Evolutionary conservation across 2,113 vertebrate species (phyloP).

Genomic region (Edolisoma coerulescens): DNA sequence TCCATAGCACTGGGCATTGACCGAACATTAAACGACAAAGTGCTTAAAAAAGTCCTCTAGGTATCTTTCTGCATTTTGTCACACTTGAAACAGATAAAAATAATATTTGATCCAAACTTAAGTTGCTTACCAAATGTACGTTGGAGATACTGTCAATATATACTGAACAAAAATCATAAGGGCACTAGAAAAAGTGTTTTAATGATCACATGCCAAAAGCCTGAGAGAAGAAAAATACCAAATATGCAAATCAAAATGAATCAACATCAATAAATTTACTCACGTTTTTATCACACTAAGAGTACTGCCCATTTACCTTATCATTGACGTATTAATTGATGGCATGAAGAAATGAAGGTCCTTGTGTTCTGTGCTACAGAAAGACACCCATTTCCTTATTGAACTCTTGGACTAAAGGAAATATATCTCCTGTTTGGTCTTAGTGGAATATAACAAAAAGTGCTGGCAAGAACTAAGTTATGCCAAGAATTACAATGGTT

Average conservation of each 20-base stretch:
- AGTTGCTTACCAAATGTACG: neutral
- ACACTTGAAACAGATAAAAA: neutral
- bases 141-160: neutral
- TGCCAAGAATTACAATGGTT: neutral
- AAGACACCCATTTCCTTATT: neutral
- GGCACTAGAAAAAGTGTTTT: neutral
- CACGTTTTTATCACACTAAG: neutral
- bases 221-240: neutral
- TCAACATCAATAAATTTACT: neutral
- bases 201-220: neutral
- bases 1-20: neutral
- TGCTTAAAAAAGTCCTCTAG: neutral
- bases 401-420: neutral
- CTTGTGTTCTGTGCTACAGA: neutral
- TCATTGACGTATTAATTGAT: neutral
- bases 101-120: neutral
- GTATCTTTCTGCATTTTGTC: neutral
- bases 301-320: neutral
- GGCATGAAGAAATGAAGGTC: neutral
- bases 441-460: neutral
- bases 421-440: constrained; percentile 16
- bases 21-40: neutral
- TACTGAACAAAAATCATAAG: neutral
- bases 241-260: neutral
- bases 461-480: neutral